Conservation (phyloP, 2,888 invertebrate species). For the Ennomos quercinarius region DNA sequence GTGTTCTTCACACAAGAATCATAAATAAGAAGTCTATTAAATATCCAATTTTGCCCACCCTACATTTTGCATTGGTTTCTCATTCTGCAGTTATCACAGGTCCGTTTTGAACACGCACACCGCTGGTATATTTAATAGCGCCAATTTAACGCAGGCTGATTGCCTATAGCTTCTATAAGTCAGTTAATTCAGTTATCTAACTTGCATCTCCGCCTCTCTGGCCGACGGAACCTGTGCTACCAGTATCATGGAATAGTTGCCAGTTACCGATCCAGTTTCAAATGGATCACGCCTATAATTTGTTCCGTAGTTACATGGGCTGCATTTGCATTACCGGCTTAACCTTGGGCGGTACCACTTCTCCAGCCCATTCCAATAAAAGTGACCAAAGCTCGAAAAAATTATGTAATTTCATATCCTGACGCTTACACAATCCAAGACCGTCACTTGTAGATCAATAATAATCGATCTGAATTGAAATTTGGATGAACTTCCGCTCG, state of each 20-base stretch:
- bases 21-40: constrained; percentile 36
- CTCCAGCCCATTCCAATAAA: constrained; percentile 34
- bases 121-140: constrained; percentile 39
- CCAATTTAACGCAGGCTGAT: constrained; percentile 39
- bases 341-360: constrained; percentile 53
- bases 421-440: constrained; percentile 39
- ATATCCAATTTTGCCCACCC: constrained; percentile 24
- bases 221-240: constrained; percentile 48
- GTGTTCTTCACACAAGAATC: no score
- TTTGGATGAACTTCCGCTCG: constrained; percentile 51
- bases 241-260: constrained; percentile 31
- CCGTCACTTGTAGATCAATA: constrained; percentile 29
- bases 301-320: constrained; percentile 41
- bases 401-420: constrained; percentile 47
- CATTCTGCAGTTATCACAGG: constrained; percentile 30
- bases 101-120: constrained; percentile 33
- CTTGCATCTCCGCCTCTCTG: constrained; percentile 46
- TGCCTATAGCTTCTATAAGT: constrained; percentile 31
- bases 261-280: constrained; percentile 39
- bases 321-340: constrained; percentile 54
- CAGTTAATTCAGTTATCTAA: constrained; percentile 49
- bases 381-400: constrained; percentile 40
- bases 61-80: constrained; percentile 35
- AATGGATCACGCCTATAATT: constrained; percentile 55
- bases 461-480: constrained; percentile 40